Percentiles rank a stretch among this genome's conserved stretches.
Evolutionary conservation across 2,797 vertebrate genomes (phyloP).

Genomic region (Catostomus latipinnis): DNA sequence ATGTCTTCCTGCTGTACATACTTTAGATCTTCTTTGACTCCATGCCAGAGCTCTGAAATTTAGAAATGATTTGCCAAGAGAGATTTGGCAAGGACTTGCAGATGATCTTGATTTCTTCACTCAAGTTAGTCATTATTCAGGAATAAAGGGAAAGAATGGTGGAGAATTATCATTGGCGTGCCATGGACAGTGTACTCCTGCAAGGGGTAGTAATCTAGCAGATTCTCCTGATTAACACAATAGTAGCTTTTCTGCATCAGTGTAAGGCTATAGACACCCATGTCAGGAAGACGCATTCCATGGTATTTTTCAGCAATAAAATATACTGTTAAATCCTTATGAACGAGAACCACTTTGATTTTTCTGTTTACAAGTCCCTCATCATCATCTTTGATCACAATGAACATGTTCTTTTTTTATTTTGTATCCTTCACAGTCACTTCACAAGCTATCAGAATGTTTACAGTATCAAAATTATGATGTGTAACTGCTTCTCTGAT

Average conservation of each 20-base stretch:
- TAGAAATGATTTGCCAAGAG: constrained; percentile 14
- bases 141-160: constrained; percentile 40
- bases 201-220: constrained; percentile 17
- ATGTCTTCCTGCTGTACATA: constrained; percentile 46
- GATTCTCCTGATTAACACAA: constrained; percentile 32
- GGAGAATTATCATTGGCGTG: constrained; percentile 41
- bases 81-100: constrained; percentile 28
- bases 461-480: neutral
- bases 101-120: constrained; percentile 20
- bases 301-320: constrained; percentile 38
- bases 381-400: no score
- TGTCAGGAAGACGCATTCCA: neutral
- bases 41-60: constrained; percentile 19
- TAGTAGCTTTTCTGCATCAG: constrained; percentile 13
- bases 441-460: no score
- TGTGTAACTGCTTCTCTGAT: constrained; percentile 7
- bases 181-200: constrained; percentile 20
- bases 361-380: no score
- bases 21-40: constrained; percentile 32
- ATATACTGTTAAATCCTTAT: no score
- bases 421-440: no score
- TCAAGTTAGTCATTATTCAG: neutral
- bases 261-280: constrained; percentile 1
- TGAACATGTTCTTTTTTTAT: no score
- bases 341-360: no score